Conservation (phyloP, 2,797 vertebrate genomes). For the Pogonophryne albipinna region DNA sequence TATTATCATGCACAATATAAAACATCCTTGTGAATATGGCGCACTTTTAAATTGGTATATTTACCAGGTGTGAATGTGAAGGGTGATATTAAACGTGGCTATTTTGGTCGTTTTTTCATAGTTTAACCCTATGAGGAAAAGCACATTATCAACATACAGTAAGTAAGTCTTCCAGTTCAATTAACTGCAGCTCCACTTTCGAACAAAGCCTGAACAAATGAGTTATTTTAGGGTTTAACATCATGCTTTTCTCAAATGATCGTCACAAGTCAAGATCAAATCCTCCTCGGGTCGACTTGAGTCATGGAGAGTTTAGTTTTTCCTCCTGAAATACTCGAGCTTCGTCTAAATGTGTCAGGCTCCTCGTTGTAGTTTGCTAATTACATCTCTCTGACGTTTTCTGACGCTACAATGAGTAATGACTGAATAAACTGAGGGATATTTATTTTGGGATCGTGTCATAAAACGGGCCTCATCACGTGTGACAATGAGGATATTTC, state of each 20-base stretch:
- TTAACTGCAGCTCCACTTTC: background rate
- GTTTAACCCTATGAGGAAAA: background rate
- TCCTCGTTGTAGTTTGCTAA: slow-evolving; percentile 25
- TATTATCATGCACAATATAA: background rate
- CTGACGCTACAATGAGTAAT: slow-evolving; percentile 35
- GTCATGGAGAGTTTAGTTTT: slow-evolving; percentile 44
- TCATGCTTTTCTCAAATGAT: background rate
- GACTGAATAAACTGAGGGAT: slow-evolving; percentile 2
- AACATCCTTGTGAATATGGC: slow-evolving; percentile 18
- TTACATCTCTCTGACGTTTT: slow-evolving; percentile 10
- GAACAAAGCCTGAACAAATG: background rate
- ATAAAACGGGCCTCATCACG: background rate
- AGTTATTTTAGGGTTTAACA: slow-evolving; percentile 4
- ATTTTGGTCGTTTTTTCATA: background rate
- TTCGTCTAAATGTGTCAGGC: slow-evolving; percentile 36
- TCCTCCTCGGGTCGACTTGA: slow-evolving; percentile 42
- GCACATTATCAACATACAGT: background rate
- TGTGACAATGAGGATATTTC: no score
- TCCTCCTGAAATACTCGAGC: slow-evolving; percentile 24
- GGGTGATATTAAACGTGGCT: no score
- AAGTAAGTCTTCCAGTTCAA: background rate
- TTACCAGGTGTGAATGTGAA: slow-evolving; percentile 10
- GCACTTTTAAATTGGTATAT: slow-evolving; percentile 12
- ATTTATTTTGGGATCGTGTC: slow-evolving; percentile 6
- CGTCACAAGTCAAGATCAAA: slow-evolving; percentile 9